Conservation (phyloP, 2,797 vertebrate species). For the Chelmon rostratus region DNA sequence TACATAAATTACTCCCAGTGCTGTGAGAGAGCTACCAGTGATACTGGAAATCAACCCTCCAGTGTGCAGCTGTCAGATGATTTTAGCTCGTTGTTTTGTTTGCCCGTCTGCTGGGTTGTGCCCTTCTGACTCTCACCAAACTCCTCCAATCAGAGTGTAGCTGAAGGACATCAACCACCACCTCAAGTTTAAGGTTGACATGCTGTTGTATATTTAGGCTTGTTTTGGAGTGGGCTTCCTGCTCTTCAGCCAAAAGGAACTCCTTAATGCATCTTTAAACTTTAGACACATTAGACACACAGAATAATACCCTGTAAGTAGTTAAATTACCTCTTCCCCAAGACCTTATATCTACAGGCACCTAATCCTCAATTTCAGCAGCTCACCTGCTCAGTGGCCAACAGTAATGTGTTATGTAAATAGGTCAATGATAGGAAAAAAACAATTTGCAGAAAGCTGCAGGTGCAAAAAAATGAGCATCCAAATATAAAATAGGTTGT, state of each 20-base stretch:
- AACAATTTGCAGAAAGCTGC: conserved; percentile 5
- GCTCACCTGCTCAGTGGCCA: neutral
- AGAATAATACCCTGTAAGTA: neutral
- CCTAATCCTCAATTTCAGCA: neutral
- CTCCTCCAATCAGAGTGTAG: neutral
- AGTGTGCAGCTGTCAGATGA: conserved; percentile 13
- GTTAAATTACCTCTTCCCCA: neutral
- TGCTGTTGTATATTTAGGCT: neutral
- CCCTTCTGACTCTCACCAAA: neutral
- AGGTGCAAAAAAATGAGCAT: neutral
- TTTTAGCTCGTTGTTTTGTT: conserved; percentile 31
- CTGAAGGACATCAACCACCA: neutral
- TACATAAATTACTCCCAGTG: conserved; percentile 19
- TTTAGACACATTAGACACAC: neutral
- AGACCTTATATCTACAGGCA: neutral
- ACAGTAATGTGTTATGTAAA: conserved; percentile 12
- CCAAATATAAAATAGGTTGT: neutral
- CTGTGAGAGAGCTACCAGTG: conserved; percentile 32
- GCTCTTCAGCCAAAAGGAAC: neutral
- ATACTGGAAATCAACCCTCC: conserved; percentile 36
- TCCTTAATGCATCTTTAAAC: neutral
- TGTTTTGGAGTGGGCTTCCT: neutral
- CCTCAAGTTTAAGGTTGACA: neutral
- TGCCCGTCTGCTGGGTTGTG: neutral
- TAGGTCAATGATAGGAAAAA: neutral